Evolutionary conservation across 2,797 vertebrate species (phyloP).

Genomic region (Moxostoma hubbsi): DNA sequence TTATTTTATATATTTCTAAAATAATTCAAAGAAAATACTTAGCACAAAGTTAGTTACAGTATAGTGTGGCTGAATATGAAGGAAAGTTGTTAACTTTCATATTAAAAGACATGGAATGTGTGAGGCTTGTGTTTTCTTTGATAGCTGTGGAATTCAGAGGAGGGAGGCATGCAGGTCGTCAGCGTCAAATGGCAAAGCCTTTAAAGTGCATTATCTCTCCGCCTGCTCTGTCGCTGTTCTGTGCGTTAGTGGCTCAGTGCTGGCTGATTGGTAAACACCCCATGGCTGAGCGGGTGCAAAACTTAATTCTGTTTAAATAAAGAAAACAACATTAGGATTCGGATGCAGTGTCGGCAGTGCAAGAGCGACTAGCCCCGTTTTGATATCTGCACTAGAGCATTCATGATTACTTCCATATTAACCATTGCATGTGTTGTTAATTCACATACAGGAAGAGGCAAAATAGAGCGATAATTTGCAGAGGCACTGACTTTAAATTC

Average conservation of each 20-base stretch:
- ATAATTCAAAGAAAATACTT: background rate
- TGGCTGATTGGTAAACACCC: constrained; percentile 74
- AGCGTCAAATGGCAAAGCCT: constrained; percentile 68
- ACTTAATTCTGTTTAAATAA: constrained; percentile 76
- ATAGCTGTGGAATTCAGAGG: constrained; percentile 60
- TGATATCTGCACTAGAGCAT: constrained; percentile 65
- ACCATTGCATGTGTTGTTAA: constrained; percentile 62
- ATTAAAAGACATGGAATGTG: constrained; percentile 31
- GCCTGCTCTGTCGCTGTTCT: constrained; percentile 61
- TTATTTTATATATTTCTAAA: no score
- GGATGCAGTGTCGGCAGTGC: constrained; percentile 52
- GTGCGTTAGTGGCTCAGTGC: constrained; percentile 60
- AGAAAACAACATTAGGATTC: constrained; percentile 71
- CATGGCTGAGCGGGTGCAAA: constrained; percentile 68
- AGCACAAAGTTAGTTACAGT: no score
- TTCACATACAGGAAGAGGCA: constrained; percentile 52
- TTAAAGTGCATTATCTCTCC: constrained; percentile 77
- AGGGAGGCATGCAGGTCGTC: constrained; percentile 58
- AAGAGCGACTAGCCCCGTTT: constrained; percentile 62
- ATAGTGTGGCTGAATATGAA: no score
- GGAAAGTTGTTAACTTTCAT: background rate
- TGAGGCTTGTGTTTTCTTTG: constrained; percentile 17
- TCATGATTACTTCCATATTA: constrained; percentile 67
- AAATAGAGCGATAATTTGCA: constrained; percentile 51
- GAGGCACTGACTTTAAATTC: constrained; percentile 45